These are phyloP conservation scores for Leptinotarsa texana DNA, from an alignment of 1,140 invertebrate species.

Conservation along the genomic window DNA sequence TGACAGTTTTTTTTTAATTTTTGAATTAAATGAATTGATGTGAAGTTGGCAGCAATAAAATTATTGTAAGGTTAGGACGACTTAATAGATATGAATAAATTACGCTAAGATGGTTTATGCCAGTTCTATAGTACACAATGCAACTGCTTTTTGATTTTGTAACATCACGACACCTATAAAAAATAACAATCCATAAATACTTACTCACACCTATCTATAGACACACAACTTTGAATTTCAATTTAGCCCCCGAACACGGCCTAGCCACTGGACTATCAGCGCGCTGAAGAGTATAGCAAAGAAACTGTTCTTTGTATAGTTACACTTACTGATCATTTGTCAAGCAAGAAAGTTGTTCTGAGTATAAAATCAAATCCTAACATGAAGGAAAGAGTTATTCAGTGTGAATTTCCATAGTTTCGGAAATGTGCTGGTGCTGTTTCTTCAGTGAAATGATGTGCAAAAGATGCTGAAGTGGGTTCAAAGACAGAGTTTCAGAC, in stretches of 20 bases:
- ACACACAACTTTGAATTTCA: background rate
- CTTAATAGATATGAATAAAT: too few relatives aligned
- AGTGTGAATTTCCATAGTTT: slow-evolving; percentile 11
- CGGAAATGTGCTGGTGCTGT: background rate
- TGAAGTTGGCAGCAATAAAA: too few relatives aligned
- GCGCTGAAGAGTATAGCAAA: slow-evolving; percentile 18
- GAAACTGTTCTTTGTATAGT: slow-evolving; percentile 32
- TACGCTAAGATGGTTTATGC: too few relatives aligned
- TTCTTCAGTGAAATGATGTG: background rate
- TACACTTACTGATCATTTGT: slow-evolving; percentile 36
- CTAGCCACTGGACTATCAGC: slow-evolving; percentile 17
- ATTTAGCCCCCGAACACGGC: background rate
- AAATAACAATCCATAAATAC: background rate
- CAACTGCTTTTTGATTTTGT: background rate
- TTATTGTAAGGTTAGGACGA: too few relatives aligned
- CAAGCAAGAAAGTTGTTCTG: slow-evolving; percentile 26
- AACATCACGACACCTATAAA: background rate
- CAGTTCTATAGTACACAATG: too few relatives aligned
- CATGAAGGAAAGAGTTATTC: slow-evolving; percentile 10
- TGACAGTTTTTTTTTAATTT: too few relatives aligned
- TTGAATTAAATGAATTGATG: too few relatives aligned
- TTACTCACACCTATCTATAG: too few relatives aligned
- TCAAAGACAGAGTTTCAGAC: slow-evolving; percentile 42
- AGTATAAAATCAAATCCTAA: slow-evolving; percentile 2
- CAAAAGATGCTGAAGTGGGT: slow-evolving; percentile 46